Percentiles rank a stretch among this genome's conserved stretches.
These are phyloP conservation scores for Callipepla californica DNA, from an alignment of 2,113 vertebrate genomes.

Conservation along the genomic window DNA sequence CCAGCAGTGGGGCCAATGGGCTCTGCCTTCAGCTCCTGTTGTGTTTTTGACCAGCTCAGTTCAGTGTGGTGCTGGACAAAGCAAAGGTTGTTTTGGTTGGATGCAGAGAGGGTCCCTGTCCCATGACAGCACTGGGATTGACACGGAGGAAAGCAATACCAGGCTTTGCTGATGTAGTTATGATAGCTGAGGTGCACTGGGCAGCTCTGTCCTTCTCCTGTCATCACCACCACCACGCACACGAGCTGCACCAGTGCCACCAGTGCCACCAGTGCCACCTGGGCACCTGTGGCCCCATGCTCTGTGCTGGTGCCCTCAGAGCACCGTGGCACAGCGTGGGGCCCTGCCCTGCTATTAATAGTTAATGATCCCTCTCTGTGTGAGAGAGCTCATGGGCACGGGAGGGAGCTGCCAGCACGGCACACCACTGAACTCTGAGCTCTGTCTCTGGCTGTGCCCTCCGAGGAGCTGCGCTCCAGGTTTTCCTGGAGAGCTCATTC, in stretches of 20 bases:
- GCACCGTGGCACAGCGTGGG: background rate
- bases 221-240: background rate
- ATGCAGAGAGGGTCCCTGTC: background rate
- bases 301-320: rapidly evolving
- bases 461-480: constrained; percentile 47
- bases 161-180: rapidly evolving
- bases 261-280: background rate
- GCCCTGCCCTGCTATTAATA: background rate
- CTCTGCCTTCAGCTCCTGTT: too few relatives aligned
- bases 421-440: constrained; percentile 31
- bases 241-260: background rate
- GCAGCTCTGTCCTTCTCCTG: background rate
- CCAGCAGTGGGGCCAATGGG: too few relatives aligned
- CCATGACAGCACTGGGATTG: background rate
- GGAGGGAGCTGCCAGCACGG: constrained; percentile 17
- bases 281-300: background rate
- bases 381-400: background rate
- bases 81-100: background rate
- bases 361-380: background rate
- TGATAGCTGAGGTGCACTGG: background rate
- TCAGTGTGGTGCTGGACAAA: too few relatives aligned
- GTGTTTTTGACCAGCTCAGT: too few relatives aligned
- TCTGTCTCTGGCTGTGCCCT: constrained; percentile 54
- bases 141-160: background rate
- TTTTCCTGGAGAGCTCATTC: constrained; percentile 70